These are phyloP conservation scores for Telmatherina bonti DNA, from an alignment of 2,797 vertebrate genomes.

Conservation along the genomic window DNA sequence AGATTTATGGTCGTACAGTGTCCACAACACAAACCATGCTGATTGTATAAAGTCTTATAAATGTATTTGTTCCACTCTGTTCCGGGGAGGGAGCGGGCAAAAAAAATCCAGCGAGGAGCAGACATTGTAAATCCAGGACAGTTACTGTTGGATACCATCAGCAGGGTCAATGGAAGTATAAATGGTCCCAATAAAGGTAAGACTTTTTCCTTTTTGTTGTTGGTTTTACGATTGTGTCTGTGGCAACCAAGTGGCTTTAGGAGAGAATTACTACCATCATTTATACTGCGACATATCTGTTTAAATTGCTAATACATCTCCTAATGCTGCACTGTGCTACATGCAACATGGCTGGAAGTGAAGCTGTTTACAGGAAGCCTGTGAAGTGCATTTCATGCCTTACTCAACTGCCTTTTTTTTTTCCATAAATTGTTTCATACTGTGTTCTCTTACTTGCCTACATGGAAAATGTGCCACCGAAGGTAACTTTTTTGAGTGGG, in stretches of 20 bases:
- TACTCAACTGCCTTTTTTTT: too few species aligned
- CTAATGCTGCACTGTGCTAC: neutral
- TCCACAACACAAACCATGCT: slow-evolving; percentile 49
- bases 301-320: neutral
- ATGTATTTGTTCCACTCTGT: slow-evolving; percentile 30
- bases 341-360: slow-evolving; percentile 1
- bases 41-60: slow-evolving; percentile 59
- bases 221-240: slow-evolving; percentile 57
- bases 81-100: slow-evolving; percentile 24
- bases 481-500: slow-evolving; percentile 44
- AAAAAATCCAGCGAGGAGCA: slow-evolving; percentile 49
- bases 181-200: slow-evolving; percentile 79
- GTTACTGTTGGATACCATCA: slow-evolving; percentile 79
- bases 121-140: slow-evolving; percentile 77
- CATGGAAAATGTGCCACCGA: slow-evolving; percentile 47
- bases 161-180: slow-evolving; percentile 76
- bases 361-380: slow-evolving; percentile 5
- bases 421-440: slow-evolving; percentile 33
- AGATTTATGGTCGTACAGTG: slow-evolving; percentile 32
- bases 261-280: slow-evolving; percentile 42
- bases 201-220: slow-evolving; percentile 23
- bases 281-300: slow-evolving; percentile 13
- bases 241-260: slow-evolving; percentile 56
- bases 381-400: slow-evolving; percentile 16
- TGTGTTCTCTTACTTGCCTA: slow-evolving; percentile 32